phyloP scores from a whole-genome alignment of 2,113 vertebrate genomes.

The Acanthisitta chloris region DNA sequence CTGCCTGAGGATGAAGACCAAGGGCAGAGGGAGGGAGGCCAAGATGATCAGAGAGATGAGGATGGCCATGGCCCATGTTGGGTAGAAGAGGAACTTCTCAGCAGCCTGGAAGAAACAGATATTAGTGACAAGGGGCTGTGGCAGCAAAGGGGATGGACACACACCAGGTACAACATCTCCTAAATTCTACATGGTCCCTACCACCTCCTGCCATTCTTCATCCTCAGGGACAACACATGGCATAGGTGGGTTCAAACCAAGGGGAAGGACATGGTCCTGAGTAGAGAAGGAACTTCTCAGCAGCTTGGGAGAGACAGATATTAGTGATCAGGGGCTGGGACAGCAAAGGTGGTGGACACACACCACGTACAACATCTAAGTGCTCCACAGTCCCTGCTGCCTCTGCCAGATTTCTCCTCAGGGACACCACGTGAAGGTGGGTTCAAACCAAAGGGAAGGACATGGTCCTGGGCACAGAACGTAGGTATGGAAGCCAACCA shows the following conservation, averaged over 20 bases:
- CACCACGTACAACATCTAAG: not conserved
- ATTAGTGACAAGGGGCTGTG: rapidly evolving
- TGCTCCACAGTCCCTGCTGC: not conserved
- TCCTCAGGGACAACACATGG: not conserved
- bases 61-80: slow-evolving; percentile 89
- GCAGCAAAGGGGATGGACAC: not conserved
- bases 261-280: slow-evolving; percentile 89
- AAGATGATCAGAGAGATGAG: slow-evolving; percentile 87
- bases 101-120: slow-evolving; percentile 75
- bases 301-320: slow-evolving; percentile 74
- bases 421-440: not conserved
- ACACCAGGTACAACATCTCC: rapidly evolving
- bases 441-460: not conserved
- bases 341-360: not conserved
- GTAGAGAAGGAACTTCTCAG: slow-evolving; percentile 89
- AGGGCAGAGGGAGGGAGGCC: slow-evolving; percentile 89
- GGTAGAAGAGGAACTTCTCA: slow-evolving; percentile 90
- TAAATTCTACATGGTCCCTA: not conserved
- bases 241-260: not conserved
- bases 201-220: not conserved
- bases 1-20: slow-evolving; percentile 87
- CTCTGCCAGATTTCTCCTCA: not conserved
- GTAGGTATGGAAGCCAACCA: not conserved
- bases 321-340: rapidly evolving
- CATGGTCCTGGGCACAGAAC: rapidly evolving